Evolutionary conservation across 1,140 invertebrate species (phyloP).

Genomic region (Caenorhabditis remanei): DNA sequence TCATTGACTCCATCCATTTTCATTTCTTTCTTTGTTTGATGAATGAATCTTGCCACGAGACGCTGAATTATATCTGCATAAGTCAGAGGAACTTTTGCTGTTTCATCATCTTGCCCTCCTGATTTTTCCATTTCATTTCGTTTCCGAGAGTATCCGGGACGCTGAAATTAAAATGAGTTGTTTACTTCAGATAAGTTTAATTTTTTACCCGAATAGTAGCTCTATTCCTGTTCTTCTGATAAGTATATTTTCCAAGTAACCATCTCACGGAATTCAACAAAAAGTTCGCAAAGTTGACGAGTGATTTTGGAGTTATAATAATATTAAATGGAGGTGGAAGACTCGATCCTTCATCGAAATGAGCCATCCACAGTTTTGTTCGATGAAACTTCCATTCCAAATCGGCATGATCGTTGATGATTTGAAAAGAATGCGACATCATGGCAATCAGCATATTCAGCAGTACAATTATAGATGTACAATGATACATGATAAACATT

Average conservation of each 20-base stretch:
- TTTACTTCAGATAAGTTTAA: background rate
- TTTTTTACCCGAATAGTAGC: conserved; percentile 73
- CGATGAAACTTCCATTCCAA: conserved; percentile 82
- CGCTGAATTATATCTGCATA: conserved; percentile 81
- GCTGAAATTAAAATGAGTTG: conserved; percentile 63
- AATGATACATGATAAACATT: conserved; percentile 74
- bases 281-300: conserved; percentile 79
- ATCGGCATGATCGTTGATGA: conserved; percentile 82
- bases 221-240: conserved; percentile 70
- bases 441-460: conserved; percentile 82
- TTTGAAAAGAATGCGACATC: conserved; percentile 82
- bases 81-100: conserved; percentile 71
- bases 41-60: conserved; percentile 79
- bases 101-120: conserved; percentile 55
- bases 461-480: conserved; percentile 81
- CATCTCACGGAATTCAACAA: conserved; percentile 72
- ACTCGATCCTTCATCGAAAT: conserved; percentile 81
- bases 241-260: conserved; percentile 74
- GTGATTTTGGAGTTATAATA: conserved; percentile 81
- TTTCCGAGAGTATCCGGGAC: conserved; percentile 75
- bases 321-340: conserved; percentile 81
- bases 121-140: conserved; percentile 70
- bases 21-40: conserved; percentile 80
- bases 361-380: conserved; percentile 82
- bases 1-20: conserved; percentile 82